These are phyloP conservation scores for Ceyx cyanopectus DNA, from an alignment of 2,113 vertebrate species.

Conservation along the genomic window DNA sequence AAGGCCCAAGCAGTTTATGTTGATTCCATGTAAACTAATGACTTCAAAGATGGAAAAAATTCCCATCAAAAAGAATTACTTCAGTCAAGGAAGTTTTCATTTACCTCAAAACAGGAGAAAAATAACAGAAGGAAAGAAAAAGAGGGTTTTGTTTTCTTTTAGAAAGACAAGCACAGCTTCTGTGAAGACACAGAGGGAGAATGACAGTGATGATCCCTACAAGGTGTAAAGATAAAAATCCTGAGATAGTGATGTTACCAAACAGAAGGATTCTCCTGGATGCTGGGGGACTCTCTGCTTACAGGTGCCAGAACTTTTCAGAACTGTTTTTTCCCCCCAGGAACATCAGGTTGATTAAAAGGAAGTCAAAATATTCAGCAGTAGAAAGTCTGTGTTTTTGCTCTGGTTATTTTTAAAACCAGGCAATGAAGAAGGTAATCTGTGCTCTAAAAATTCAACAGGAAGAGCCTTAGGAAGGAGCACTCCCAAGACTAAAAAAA, in stretches of 20 bases:
- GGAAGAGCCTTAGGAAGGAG: not conserved
- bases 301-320: not conserved
- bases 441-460: not conserved
- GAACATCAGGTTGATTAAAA: not conserved
- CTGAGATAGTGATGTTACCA: not conserved
- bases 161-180: slow-evolving; percentile 7
- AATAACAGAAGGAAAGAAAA: slow-evolving; percentile 21
- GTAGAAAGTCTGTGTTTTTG: not conserved
- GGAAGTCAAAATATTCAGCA: not conserved
- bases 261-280: not conserved
- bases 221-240: not conserved
- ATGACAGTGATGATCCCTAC: not conserved
- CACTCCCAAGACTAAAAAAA: not conserved
- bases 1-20: slow-evolving; percentile 65
- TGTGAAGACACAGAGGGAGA: not conserved
- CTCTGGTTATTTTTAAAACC: not conserved
- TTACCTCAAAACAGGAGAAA: slow-evolving; percentile 48
- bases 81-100: slow-evolving; percentile 60
- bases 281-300: not conserved
- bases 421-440: not conserved
- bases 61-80: slow-evolving; percentile 51
- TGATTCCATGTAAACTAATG: slow-evolving; percentile 65
- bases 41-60: slow-evolving; percentile 65
- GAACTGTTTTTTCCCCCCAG: not conserved
- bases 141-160: not conserved